Evolutionary conservation across 2,888 invertebrate species (phyloP).

Genomic region (Dolichopus griseipennis): DNA sequence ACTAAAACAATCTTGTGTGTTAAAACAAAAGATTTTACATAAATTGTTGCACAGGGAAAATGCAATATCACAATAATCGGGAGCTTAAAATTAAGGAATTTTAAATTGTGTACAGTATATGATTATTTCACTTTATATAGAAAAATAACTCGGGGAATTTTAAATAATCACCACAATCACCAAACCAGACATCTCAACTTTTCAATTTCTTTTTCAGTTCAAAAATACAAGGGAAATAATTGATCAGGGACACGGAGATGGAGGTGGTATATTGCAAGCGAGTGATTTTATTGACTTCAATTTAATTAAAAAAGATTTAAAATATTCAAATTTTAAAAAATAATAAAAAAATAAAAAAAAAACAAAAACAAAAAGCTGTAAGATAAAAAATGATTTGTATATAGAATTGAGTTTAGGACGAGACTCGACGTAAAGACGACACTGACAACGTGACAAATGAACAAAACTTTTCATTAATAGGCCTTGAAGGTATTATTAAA

Average conservation of each 20-base stretch:
- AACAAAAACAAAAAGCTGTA: no score
- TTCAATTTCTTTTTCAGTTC: no score
- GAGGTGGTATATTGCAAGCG: neutral
- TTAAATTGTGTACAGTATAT: neutral
- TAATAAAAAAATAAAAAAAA: neutral
- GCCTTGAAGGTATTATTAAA: slow-evolving; percentile 4
- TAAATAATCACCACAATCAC: neutral
- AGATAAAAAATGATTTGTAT: no score
- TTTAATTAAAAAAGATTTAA: slow-evolving; percentile 1
- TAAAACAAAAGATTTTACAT: no score
- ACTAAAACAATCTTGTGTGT: no score
- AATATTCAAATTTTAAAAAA: neutral
- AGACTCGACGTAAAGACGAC: no score
- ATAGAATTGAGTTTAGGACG: no score
- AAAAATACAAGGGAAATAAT: no score
- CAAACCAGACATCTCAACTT: no score
- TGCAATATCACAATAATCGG: neutral
- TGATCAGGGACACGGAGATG: no score
- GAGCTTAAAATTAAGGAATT: neutral
- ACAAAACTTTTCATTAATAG: slow-evolving; percentile 1
- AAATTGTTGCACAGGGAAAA: neutral
- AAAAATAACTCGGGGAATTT: slow-evolving; percentile 1
- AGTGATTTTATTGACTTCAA: neutral
- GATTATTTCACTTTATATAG: neutral
- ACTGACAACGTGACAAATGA: neutral